Evolutionary conservation across 2,113 vertebrate genomes (phyloP).

Genomic region (Cavia porcellus): DNA sequence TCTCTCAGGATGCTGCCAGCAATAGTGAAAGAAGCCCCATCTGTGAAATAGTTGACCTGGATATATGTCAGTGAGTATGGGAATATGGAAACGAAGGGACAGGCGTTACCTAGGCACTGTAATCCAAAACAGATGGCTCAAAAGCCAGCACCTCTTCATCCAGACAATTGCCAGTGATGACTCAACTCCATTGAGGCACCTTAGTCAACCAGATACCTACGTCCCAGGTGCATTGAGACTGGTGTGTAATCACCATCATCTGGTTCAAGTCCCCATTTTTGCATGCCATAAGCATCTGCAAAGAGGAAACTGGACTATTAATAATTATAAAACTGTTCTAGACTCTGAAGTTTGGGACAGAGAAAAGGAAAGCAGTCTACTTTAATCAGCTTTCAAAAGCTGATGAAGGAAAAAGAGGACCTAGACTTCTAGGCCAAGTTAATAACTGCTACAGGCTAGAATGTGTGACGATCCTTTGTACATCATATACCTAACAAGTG

Average conservation of each 20-base stretch:
- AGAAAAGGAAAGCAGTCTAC: not conserved
- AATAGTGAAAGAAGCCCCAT: not conserved
- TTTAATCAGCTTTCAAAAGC: not conserved
- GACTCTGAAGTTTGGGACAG: not conserved
- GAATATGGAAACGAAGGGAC: not conserved
- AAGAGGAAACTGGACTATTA: not conserved
- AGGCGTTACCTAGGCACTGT: not conserved
- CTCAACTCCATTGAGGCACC: not conserved
- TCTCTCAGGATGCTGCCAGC: not conserved
- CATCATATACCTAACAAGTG: no score
- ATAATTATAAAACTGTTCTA: not conserved
- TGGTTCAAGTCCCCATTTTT: not conserved
- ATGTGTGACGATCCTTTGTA: not conserved
- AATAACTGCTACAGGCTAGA: not conserved
- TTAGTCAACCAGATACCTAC: not conserved
- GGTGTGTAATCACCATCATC: not conserved
- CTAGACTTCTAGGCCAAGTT: not conserved
- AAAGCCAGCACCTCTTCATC: not conserved
- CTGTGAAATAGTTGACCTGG: constrained; percentile 26
- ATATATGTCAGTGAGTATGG: not conserved
- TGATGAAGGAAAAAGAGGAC: not conserved
- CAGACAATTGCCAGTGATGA: not conserved
- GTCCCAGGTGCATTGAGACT: not conserved
- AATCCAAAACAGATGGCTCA: not conserved
- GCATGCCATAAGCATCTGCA: not conserved